These are phyloP conservation scores for Augochlorella aurata DNA, from an alignment of 2,888 invertebrate species.

Conservation along the genomic window DNA sequence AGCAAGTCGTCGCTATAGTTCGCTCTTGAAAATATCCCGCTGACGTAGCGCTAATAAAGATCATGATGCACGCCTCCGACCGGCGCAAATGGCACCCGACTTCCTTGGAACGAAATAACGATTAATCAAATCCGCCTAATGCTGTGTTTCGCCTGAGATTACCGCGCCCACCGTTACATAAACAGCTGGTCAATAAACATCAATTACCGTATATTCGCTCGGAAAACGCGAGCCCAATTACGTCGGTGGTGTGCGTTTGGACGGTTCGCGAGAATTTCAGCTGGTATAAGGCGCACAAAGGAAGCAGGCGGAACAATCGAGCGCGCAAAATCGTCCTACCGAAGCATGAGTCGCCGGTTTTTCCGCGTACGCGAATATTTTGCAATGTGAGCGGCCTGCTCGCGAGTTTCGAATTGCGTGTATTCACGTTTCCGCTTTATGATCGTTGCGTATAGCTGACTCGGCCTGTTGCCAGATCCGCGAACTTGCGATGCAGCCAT, in stretches of 20 bases:
- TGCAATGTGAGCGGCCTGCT: background rate
- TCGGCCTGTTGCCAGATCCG: slow-evolving; percentile 17
- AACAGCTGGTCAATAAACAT: background rate
- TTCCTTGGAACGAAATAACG: background rate
- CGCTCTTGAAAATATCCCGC: background rate
- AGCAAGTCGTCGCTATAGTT: background rate
- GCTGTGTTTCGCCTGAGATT: background rate
- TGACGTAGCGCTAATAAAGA: background rate
- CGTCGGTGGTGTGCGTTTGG: no score
- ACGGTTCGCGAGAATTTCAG: no score
- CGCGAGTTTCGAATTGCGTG: background rate
- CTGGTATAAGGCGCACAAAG: no score
- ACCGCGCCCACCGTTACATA: background rate
- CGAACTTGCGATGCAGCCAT: background rate
- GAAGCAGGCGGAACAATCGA: background rate
- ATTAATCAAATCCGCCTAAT: background rate
- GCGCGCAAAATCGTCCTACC: no score
- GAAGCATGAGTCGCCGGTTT: background rate
- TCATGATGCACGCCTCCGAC: background rate
- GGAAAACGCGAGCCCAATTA: no score
- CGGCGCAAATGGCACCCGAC: background rate
- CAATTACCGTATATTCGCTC: background rate
- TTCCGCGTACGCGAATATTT: background rate
- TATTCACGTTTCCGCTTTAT: background rate
- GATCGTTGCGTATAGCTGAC: slow-evolving; percentile 9